Evolutionary conservation across 23 tunicate species (phyloP), one percentile per base, ranked within the genome.

Genomic region (Styela clava): DNA sequence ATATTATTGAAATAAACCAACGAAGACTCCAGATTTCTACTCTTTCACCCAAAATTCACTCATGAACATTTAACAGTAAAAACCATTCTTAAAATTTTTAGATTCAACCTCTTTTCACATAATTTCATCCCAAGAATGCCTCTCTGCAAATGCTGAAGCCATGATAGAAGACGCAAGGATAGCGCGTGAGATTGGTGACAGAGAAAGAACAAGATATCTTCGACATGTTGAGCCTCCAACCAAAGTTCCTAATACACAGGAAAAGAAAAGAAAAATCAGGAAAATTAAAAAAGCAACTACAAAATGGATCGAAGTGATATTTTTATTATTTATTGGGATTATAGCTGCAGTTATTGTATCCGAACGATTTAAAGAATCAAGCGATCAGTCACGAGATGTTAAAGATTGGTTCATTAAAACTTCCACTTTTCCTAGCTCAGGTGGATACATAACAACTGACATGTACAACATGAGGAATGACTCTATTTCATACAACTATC

Each of bases 121-220:
- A 1, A 16, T 22, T 16, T 44, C 56, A 44, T 44, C 56, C 9
- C 7, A 44, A 5, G 56, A 44, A 5, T 44, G 56, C 12, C 56
- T 44, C 12, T 44, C 56, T 44, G 7, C 56, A 33, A 69, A 37
- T 29, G 80, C 52, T 61, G 81, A 64, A n/a, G 73, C 23, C 20
- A 33, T 61, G 25, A 18, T 82, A 62, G 83, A 86, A 35, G 81
- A 72, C 3, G 35, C 65, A 12, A 79, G 80, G 36, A 70, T 91
- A 18, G 68, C 73, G 35, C 34, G 79, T 27, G 69, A 62, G 61
- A 31, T 91, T 19, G 78, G 78, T 2, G 89, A 91, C 33, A 67
- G 97, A 27, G 68, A 83, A 34, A 70, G 97, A 64, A 82, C 87
- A 2, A 83, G 97, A 20, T 91, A 86, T 64, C 82, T 91, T 18